Evolutionary conservation across 2,888 invertebrate genomes (phyloP), one percentile per base, ranked within the genome.

Genomic region (Eugnorisma glareosa): DNA sequence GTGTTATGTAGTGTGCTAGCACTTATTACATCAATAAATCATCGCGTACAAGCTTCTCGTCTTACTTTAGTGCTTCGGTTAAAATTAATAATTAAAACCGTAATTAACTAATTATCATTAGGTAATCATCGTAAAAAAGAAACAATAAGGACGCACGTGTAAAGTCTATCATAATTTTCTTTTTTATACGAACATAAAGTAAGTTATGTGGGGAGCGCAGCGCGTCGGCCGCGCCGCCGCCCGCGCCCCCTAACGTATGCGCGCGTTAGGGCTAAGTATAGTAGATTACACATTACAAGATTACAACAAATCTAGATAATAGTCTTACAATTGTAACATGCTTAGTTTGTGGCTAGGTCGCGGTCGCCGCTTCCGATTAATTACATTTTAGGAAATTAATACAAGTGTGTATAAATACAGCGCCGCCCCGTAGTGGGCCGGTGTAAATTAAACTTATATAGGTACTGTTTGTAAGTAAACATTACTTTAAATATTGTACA

Each of bases 91-190:
- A 95, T 97, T 97, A 95, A 93, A 96, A 97, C 97, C 97, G 97
- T 97, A 97, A 97, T 97, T 97, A 97, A 97, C 97, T 97, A 97
- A 97, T 97, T 97, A 97, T 96, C 96, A 96, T 96, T 96, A 96
- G 95, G 95, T 95, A 93, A 93, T 94, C 89, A 92, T 94, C 91
- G 90, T 92, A 90, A 93, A 93, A 92, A 95, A 94, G 94, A 95
- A 95, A 95, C 93, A 95, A 95, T 94, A 94, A 96, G 96, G 96
- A 96, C 95, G 94, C 94, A 94, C 94, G 92, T 93, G 93, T 94
- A 81, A 94, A 94, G 94, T 95, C 96, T 97, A 97, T 97, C 96
- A 96, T 97, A 97, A 97, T 96, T 96, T 96, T 96, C 93, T 93
- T 95, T 96, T 96, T 95, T 96, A 96, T 96, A 96, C 93, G 95